phyloP scores from a whole-genome alignment of 53 echinoderm and acorn worm species.

The Antedon mediterranea region DNA sequence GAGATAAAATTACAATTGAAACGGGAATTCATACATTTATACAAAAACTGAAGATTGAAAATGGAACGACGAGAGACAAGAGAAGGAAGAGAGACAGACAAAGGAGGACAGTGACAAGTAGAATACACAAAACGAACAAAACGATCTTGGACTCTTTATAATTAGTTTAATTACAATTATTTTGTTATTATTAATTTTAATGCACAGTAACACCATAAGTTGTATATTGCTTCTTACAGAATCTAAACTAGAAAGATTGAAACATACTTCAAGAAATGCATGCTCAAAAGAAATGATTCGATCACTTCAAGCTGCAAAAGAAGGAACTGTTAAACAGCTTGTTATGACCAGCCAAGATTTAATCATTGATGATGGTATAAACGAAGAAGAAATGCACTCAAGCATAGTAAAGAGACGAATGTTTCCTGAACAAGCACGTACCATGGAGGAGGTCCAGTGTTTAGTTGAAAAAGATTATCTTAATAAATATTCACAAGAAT shows the following conservation, averaged over 20 bases:
- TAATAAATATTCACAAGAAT: constrained; percentile 24
- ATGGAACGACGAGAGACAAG: no score
- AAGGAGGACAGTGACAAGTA: no score
- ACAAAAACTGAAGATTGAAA: no score
- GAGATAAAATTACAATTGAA: no score
- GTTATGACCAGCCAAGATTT: constrained; percentile 7
- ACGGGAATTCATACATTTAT: no score
- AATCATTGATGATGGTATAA: constrained; percentile 3
- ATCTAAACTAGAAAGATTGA: constrained; percentile 49
- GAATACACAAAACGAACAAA: no score
- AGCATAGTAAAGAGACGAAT: constrained; percentile 51
- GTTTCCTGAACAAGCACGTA: constrained; percentile 84
- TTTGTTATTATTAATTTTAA: no score
- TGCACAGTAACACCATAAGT: no score
- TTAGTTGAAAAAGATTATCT: constrained; percentile 64
- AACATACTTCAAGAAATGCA: constrained; percentile 21
- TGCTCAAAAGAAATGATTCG: constrained; percentile 27
- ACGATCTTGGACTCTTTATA: no score
- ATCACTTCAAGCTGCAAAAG: constrained; percentile 23
- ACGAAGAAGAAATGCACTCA: constrained; percentile 12
- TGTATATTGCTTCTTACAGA: constrained; percentile 25
- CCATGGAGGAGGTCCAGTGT: constrained; percentile 60
- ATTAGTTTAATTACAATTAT: no score
- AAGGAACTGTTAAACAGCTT: constrained; percentile 19
- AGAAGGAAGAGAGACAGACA: no score